Evolutionary conservation across 2,888 invertebrate species (phyloP), one percentile per base, ranked within the genome.

Genomic region (Sphaerophoria rueppellii): DNA sequence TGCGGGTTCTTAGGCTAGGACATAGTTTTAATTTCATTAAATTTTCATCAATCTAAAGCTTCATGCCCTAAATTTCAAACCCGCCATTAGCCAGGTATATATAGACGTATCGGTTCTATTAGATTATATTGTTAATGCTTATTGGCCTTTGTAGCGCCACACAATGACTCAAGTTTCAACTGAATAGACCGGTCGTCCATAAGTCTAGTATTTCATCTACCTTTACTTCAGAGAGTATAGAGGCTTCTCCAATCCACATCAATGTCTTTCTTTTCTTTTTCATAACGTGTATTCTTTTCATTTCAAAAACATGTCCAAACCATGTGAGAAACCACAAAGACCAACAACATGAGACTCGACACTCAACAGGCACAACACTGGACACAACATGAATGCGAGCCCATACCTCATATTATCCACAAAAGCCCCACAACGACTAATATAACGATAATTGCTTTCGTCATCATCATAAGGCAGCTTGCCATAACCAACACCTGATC

Each of bases 381-480:
- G 24, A 72, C 58, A 65, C 14, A 40, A 78, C 7, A 63, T 40
- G 9, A 6, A 40, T 12, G 12, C 43, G 32, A 50, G 14, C 55
- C 37, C 55, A 54, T 40, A 43, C 24, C 24, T 24, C 24, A 24
- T 24, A 24, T 24, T 24, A 24, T 24, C 24, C 46, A 83, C 74
- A 79, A 79, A 70, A 83, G 82, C 74, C 69, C 54, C 67, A 67
- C 67, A 67, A 71, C 79, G 55, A 86, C 86, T 86, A 86, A 86
- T 24, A 24, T 86, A 82, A 86, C 71, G 67, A 86, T 86, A 86
- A 86, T 86, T 86, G 82, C 86, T 78, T 71, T 78, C 82, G 82
- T 78, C 86, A 82, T 78, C 86, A 82, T 81, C 86, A 82, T 81
- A 76, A 85, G 54, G 80, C 80, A 75, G 80, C 83, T 72, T 74